These are phyloP conservation scores for Philotrypesis tridentata DNA, from an alignment of 1,140 invertebrate genomes.

Conservation along the genomic window DNA sequence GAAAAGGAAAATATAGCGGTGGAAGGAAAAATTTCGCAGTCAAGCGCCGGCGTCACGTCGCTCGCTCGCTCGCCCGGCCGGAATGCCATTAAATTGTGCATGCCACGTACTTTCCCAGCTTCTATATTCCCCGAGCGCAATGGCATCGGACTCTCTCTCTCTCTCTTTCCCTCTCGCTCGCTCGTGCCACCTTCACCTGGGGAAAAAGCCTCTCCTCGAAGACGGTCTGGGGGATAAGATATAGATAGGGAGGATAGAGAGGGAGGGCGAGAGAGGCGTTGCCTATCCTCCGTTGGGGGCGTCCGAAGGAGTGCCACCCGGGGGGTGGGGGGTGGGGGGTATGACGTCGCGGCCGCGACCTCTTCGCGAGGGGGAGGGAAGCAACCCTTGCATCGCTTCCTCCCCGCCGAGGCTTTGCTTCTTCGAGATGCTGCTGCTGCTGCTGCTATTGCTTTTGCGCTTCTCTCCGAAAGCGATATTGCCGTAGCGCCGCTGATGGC, in stretches of 20 bases:
- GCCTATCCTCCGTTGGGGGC: slow-evolving; percentile 20
- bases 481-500: background rate
- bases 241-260: slow-evolving; percentile 9
- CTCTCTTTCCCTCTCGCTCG: background rate
- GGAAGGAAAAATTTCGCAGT: slow-evolving; percentile 18
- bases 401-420: slow-evolving; percentile 45
- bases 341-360: slow-evolving; percentile 33
- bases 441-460: background rate
- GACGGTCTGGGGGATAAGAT: slow-evolving; percentile 1
- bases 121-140: background rate
- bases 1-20: background rate
- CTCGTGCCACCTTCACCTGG: background rate
- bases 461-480: slow-evolving; percentile 45
- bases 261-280: slow-evolving; percentile 41
- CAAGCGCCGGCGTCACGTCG: background rate
- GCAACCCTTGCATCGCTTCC: slow-evolving; percentile 53
- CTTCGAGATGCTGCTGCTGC: slow-evolving; percentile 24
- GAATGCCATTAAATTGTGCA: slow-evolving; percentile 36
- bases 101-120: background rate
- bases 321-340: slow-evolving; percentile 9
- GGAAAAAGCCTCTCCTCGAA: slow-evolving; percentile 12
- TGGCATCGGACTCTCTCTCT: background rate
- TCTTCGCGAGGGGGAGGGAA: slow-evolving; percentile 45
- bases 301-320: slow-evolving; percentile 31
- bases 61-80: background rate